Evolutionary conservation across 2,113 vertebrate genomes (phyloP).

Genomic region (Pseudolaguvia tuberculata): DNA sequence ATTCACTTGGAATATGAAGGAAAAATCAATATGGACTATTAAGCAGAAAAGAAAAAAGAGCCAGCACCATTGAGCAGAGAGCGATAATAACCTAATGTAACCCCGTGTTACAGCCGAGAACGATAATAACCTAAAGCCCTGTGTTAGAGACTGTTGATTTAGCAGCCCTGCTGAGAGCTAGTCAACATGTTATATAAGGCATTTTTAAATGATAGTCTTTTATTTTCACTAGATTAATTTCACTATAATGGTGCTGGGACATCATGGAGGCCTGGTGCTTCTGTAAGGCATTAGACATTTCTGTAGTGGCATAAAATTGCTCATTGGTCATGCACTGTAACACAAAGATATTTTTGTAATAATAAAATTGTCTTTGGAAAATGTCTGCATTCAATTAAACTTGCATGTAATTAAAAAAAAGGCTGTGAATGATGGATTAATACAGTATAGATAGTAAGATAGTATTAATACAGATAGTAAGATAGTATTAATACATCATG

Average conservation of each 20-base stretch:
- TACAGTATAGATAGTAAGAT: too few species aligned
- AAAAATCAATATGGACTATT: conserved; percentile 12
- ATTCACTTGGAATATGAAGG: neutral
- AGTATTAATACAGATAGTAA: too few species aligned
- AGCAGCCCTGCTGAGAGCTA: conserved; percentile 12
- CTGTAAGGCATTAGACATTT: conserved; percentile 2
- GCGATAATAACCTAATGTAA: conserved; percentile 7
- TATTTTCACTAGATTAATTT: conserved; percentile 20
- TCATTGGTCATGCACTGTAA: neutral
- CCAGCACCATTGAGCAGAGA: neutral
- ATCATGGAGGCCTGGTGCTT: conserved; percentile 39
- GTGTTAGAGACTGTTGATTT: neutral
- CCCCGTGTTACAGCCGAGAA: too few species aligned
- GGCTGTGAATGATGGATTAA: too few species aligned
- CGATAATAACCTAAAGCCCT: too few species aligned
- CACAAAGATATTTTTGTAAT: neutral
- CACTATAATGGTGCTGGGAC: conserved; percentile 33
- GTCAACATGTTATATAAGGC: conserved; percentile 6
- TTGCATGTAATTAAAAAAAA: too few species aligned
- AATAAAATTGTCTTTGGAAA: neutral
- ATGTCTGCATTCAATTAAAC: neutral
- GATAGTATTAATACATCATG: too few species aligned
- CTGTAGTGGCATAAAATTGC: neutral
- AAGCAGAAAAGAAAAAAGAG: neutral
- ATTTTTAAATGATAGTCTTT: neutral